These are phyloP conservation scores for Poecilia gillii DNA, from an alignment of 2,797 vertebrate species.

Conservation along the genomic window DNA sequence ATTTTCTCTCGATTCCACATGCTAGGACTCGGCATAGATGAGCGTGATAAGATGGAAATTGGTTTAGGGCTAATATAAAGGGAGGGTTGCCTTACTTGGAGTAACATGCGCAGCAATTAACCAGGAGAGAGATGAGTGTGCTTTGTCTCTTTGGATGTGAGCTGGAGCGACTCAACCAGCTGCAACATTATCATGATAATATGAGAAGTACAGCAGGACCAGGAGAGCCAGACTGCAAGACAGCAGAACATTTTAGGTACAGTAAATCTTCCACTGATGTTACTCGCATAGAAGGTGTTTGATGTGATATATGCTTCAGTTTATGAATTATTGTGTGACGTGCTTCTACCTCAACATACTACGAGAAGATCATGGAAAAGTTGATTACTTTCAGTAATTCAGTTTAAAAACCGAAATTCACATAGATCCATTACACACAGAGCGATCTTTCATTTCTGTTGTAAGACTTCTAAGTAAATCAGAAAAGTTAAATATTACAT, in stretches of 20 bases:
- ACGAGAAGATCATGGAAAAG: neutral
- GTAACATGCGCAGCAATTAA: slow-evolving; percentile 76
- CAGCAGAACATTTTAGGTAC: slow-evolving; percentile 1
- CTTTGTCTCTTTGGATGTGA: slow-evolving; percentile 60
- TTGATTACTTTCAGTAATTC: neutral
- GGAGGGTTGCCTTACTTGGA: slow-evolving; percentile 57
- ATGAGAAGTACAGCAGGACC: slow-evolving; percentile 15
- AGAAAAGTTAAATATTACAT: neutral
- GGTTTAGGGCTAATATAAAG: slow-evolving; percentile 70
- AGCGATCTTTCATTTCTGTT: neutral
- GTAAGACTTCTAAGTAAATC: neutral
- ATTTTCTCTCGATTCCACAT: slow-evolving; percentile 78
- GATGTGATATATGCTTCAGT: slow-evolving; percentile 5
- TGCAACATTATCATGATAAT: slow-evolving; percentile 51
- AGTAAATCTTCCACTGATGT: neutral
- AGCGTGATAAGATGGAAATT: slow-evolving; percentile 82
- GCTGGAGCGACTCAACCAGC: slow-evolving; percentile 41
- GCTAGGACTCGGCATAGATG: slow-evolving; percentile 73
- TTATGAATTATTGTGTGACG: neutral
- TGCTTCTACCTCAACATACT: neutral
- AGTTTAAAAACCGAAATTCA: neutral
- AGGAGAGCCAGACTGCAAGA: slow-evolving; percentile 8
- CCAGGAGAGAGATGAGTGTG: slow-evolving; percentile 54
- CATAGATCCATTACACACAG: neutral
- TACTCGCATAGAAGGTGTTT: slow-evolving; percentile 1